Evolutionary conservation across 2,113 vertebrate species (phyloP).

Genomic region (Trochalopteron elliotii): DNA sequence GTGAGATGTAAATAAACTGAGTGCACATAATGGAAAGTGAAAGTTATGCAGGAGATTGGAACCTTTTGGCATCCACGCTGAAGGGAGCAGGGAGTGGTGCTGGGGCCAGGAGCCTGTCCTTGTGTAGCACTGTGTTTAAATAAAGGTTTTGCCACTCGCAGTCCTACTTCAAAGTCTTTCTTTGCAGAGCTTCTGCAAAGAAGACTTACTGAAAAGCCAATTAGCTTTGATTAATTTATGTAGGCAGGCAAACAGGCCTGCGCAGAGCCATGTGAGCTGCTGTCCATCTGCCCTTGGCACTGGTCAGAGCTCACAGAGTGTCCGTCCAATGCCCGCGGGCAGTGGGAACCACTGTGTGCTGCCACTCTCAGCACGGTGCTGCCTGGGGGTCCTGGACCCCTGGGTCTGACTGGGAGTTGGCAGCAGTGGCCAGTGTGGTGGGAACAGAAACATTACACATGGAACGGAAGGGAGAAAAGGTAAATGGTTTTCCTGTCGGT

Average conservation of each 20-base stretch:
- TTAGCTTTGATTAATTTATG: background rate
- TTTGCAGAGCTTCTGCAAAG: background rate
- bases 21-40: background rate
- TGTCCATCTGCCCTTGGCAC: background rate
- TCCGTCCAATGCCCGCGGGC: rapidly evolving
- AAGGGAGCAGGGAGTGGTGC: background rate
- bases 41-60: background rate
- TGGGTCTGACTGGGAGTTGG: background rate
- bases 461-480: background rate
- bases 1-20: slow-evolving; percentile 7
- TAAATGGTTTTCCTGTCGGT: background rate
- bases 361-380: background rate
- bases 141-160: background rate
- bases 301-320: background rate
- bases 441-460: background rate
- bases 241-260: background rate
- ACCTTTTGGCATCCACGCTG: background rate
- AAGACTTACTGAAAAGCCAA: background rate
- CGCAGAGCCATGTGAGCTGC: background rate
- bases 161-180: background rate
- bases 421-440: background rate
- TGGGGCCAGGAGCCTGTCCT: background rate
- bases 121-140: background rate
- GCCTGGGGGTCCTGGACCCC: background rate
- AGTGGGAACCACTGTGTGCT: background rate